A percentile compares a stretch with the other conserved stretches of the same genome.
Conservation (phyloP, 2,797 vertebrate genomes). For the Coilia nasus region DNA sequence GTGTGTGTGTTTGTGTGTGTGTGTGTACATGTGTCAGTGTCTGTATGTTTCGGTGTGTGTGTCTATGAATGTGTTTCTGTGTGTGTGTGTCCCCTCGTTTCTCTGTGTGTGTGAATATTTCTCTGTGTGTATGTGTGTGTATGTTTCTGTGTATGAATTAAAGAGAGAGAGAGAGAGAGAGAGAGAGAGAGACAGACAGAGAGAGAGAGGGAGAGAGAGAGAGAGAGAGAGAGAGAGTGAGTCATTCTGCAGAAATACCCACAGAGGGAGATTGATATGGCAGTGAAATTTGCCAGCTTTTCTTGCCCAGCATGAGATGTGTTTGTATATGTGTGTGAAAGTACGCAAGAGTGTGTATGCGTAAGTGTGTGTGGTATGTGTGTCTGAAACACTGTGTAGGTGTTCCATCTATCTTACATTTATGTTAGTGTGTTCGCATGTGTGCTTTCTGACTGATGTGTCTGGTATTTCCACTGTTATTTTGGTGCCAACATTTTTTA, state of each 20-base stretch:
- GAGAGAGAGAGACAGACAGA: not conserved
- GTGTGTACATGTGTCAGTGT: too few species aligned
- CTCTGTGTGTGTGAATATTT: too few species aligned
- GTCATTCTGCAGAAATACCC: not conserved
- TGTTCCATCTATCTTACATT: too few species aligned
- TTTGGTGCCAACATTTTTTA: not conserved
- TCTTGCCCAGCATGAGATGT: slow-evolving; percentile 35
- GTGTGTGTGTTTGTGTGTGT: not conserved
- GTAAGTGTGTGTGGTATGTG: slow-evolving; percentile 36
- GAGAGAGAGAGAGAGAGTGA: not conserved
- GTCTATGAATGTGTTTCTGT: too few species aligned
- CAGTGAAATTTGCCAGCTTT: slow-evolving; percentile 46
- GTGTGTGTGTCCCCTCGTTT: too few species aligned
- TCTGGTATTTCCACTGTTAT: not conserved
- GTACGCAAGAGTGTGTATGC: slow-evolving; percentile 39
- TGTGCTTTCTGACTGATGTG: slow-evolving; percentile 3
- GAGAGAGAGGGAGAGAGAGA: not conserved
- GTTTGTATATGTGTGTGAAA: slow-evolving; percentile 45
- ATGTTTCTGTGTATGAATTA: too few species aligned
- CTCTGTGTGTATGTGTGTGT: too few species aligned
- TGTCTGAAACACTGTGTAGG: too few species aligned
- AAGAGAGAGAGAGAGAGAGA: too few species aligned
- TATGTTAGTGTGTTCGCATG: too few species aligned
- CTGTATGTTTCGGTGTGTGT: too few species aligned
- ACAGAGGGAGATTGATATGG: slow-evolving; percentile 27